Evolutionary conservation across 2,113 vertebrate genomes (phyloP).

Genomic region (Trinectes maculatus): DNA sequence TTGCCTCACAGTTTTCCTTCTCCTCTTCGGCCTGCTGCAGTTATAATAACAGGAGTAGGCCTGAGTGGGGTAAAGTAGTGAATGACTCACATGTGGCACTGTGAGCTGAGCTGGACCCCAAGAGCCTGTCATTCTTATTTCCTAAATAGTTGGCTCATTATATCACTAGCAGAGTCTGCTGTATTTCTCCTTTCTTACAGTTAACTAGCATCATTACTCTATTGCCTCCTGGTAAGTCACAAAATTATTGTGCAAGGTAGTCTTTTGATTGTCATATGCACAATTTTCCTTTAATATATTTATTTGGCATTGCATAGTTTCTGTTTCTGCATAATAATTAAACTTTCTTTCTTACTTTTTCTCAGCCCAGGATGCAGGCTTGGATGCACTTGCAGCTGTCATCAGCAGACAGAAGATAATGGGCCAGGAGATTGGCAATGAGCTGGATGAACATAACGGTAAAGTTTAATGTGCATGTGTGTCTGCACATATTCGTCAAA

Average conservation of each 20-base stretch:
- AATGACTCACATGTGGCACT: slow-evolving; percentile 51
- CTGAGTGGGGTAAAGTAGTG: slow-evolving; percentile 45
- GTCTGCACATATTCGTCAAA: slow-evolving; percentile 29
- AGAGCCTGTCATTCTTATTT: slow-evolving; percentile 39
- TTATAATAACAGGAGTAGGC: slow-evolving; percentile 44
- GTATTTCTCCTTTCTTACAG: slow-evolving; percentile 42
- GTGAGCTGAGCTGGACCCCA: slow-evolving; percentile 44
- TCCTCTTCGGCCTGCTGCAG: slow-evolving; percentile 18
- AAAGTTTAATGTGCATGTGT: slow-evolving; percentile 60
- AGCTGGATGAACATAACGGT: slow-evolving; percentile 97
- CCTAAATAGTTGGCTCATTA: slow-evolving; percentile 52
- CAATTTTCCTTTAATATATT: background rate
- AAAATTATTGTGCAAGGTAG: background rate
- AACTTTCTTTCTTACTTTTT: slow-evolving; percentile 20
- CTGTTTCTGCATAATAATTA: background rate
- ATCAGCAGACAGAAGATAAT: slow-evolving; percentile 95
- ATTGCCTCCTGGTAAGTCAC: slow-evolving; percentile 3
- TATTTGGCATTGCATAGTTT: background rate
- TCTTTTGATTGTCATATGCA: background rate
- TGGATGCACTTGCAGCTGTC: slow-evolving; percentile 91
- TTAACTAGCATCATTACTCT: slow-evolving; percentile 9
- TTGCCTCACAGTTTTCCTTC: slow-evolving; percentile 9
- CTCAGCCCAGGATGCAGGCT: slow-evolving; percentile 94
- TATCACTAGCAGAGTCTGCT: slow-evolving; percentile 28
- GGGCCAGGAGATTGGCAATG: slow-evolving; percentile 97